Base-by-base conservation (phyloP, 1,140 invertebrate species). In the Drosophila neocordata region DNA sequence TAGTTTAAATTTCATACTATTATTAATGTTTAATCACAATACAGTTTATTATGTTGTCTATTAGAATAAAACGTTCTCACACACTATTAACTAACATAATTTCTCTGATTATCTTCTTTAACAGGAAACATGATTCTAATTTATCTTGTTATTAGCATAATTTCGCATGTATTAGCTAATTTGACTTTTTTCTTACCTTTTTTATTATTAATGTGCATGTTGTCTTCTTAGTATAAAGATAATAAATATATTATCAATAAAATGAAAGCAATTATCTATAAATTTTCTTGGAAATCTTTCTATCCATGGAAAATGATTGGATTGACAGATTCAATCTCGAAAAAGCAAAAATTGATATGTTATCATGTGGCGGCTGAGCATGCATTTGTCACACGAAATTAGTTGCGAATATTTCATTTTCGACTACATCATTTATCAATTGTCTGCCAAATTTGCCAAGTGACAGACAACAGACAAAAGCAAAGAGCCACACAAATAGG, bases 321-420 rank as follows among this genome's bases (percentile, higher is more conserved):
- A n/a, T 15, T 20, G 41, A 48, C 41, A 48, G 41, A 48, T 48
- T 48, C 73, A 48, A 60, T 51, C 38, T 41, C 27, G 57, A 9
- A 20, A 34, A 55, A 66, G 57, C 62, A 65, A 73, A 77, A 67
- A 85, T 85, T 87, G 80, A 84, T 77, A 73, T 84, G 63, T 73
- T 71, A 69, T 69, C 72, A 48, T 48, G 41, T 8, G 56, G 27
- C 31, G 7, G 5, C 27, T 56, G 52, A 35, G 60, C 37, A 61
- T 65, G 15, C 18, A 77, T 87, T 85, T 85, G 82, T 85, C 81
- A 85, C 82, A 85, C 74, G 70, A 85, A 85, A 85, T 85, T 85
- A 85, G 74, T 78, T 70, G 77, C 48, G 67, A 66, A 58, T 51
- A 34, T 56, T 57, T 41, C 41, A 48, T 48, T 48, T 48, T 20